phyloP scores from a whole-genome alignment of 2,113 vertebrate species.

The Chrysochloris asiatica region DNA sequence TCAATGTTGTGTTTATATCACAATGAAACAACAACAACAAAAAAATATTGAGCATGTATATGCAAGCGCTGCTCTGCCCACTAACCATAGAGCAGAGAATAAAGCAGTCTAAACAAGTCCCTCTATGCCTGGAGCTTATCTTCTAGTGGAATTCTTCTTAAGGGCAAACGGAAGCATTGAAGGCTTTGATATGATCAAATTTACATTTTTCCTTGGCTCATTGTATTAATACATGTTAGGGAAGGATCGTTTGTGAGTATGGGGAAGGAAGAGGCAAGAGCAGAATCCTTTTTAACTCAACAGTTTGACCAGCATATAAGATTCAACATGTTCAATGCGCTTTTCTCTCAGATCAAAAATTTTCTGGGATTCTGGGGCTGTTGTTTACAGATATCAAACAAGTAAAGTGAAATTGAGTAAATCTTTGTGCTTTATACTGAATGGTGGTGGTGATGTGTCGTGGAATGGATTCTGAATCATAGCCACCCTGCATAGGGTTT shows the following conservation, averaged over 20 bases:
- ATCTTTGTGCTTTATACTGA: slow-evolving; percentile 32
- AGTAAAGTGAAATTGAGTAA: slow-evolving; percentile 44
- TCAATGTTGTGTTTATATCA: background rate
- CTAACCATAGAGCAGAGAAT: background rate
- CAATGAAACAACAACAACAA: background rate
- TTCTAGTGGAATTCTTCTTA: background rate
- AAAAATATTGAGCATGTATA: background rate
- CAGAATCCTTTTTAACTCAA: background rate
- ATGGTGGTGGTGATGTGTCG: too few species aligned
- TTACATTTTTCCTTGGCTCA: background rate
- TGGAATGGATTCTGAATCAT: too few species aligned
- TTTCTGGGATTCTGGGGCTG: slow-evolving; percentile 32
- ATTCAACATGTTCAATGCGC: background rate
- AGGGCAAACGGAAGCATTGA: background rate
- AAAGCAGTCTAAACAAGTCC: background rate
- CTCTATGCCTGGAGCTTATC: background rate
- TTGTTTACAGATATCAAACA: slow-evolving; percentile 41
- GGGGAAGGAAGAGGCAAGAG: background rate
- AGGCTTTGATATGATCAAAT: background rate
- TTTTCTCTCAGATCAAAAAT: slow-evolving; percentile 6
- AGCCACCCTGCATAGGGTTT: too few species aligned
- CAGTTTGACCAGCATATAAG: background rate
- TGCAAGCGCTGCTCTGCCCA: too few species aligned
- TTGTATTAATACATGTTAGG: background rate
- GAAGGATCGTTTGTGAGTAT: background rate